phyloP scores from a whole-genome alignment of 1,140 invertebrate genomes.

The Zaprionus ghesquierei region DNA sequence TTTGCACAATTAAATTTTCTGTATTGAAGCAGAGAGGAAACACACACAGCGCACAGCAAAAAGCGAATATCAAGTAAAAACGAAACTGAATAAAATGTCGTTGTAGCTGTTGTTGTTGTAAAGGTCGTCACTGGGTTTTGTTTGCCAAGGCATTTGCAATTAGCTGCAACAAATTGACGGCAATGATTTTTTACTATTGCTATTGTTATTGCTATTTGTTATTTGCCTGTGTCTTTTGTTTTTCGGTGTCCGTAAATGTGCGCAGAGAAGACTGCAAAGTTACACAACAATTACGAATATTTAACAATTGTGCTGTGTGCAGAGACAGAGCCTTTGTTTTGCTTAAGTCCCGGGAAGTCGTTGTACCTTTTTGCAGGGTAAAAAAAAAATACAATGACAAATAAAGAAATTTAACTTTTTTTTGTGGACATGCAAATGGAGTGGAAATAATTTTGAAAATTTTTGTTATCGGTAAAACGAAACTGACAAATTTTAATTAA shows the following conservation, averaged over 20 bases:
- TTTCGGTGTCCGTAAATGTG: conserved; percentile 28
- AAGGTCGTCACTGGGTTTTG: conserved; percentile 55
- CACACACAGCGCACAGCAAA: neutral
- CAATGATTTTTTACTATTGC: conserved; percentile 48
- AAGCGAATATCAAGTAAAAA: conserved; percentile 8
- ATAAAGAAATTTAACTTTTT: conserved; percentile 7
- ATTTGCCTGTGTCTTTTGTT: conserved; percentile 12
- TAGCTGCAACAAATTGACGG: conserved; percentile 68
- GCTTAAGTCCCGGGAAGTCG: neutral
- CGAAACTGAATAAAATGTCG: conserved; percentile 3
- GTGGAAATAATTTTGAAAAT: neutral
- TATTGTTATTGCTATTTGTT: neutral
- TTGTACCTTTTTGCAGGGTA: neutral
- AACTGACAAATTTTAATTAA: neutral
- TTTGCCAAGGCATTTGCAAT: conserved; percentile 59
- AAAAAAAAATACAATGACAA: neutral
- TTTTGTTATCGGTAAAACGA: neutral
- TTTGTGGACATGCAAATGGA: neutral
- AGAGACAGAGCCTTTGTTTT: neutral
- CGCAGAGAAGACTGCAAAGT: conserved; percentile 19
- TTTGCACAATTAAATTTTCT: conserved; percentile 65
- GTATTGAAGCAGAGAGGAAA: conserved; percentile 10
- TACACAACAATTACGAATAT: conserved; percentile 41
- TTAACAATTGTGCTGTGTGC: conserved; percentile 34
- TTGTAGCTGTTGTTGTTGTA: conserved; percentile 10